Conservation (phyloP, 2,888 invertebrate genomes). For the Hemistola chrysoprasaria region DNA sequence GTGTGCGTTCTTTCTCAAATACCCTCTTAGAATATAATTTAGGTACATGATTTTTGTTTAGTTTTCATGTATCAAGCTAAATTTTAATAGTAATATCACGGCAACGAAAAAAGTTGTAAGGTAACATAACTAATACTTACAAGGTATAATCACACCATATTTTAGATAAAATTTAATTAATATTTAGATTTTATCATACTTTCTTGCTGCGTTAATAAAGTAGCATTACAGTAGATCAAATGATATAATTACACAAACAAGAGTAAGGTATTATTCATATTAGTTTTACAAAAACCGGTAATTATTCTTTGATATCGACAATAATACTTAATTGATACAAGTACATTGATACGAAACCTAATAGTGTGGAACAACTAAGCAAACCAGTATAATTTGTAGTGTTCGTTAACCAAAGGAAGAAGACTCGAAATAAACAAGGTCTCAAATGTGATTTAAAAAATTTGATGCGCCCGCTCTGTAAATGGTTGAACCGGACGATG, state of each 20-base stretch:
- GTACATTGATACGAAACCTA: conserved; percentile 5
- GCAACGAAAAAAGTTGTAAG: no score
- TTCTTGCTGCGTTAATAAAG: conserved; percentile 5
- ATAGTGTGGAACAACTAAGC: conserved; percentile 1
- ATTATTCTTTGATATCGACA: no score
- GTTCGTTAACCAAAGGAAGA: conserved; percentile 26
- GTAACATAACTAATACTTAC: no score
- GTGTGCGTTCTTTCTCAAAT: no score
- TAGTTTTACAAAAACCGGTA: not conserved
- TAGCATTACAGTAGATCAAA: conserved; percentile 6
- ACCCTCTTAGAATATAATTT: no score
- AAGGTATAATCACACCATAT: no score
- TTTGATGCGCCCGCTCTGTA: conserved; percentile 43
- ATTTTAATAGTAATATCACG: no score
- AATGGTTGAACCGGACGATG: conserved; percentile 53
- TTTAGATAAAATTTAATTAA: conserved; percentile 30
- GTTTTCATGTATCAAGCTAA: no score
- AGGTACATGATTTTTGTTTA: no score
- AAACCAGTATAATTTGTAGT: conserved; percentile 2
- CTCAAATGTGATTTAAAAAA: conserved; percentile 39
- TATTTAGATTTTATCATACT: conserved; percentile 31
- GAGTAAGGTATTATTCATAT: not conserved
- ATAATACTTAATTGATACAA: no score
- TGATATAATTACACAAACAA: conserved; percentile 2
- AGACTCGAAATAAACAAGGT: conserved; percentile 25